Evolutionary conservation across 2,113 vertebrate genomes (phyloP).

Genomic region (Lampris incognitus): DNA sequence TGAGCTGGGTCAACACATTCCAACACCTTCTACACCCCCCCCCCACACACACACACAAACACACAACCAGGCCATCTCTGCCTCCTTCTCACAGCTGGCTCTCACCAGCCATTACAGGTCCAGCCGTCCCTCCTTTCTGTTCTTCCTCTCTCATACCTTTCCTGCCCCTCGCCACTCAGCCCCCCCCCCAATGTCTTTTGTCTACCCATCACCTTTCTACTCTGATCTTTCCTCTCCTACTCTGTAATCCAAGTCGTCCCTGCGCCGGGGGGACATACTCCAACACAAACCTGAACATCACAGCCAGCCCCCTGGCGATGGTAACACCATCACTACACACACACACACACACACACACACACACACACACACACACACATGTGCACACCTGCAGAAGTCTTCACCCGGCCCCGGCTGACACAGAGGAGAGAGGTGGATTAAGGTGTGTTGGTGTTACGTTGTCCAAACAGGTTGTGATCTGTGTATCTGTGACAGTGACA

Average conservation of each 20-base stretch:
- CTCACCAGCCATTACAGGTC: slow-evolving; percentile 11
- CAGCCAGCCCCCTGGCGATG: background rate
- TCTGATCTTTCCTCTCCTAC: too few relatives aligned
- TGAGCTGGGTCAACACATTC: slow-evolving; percentile 47
- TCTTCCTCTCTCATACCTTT: background rate
- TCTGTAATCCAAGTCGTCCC: slow-evolving; percentile 18
- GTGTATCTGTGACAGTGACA: background rate
- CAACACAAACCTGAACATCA: slow-evolving; percentile 30
- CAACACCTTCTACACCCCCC: slow-evolving; percentile 22
- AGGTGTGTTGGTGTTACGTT: slow-evolving; percentile 45
- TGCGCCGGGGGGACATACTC: slow-evolving; percentile 1
- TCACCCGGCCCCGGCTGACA: slow-evolving; percentile 38
- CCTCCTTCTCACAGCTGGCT: background rate
- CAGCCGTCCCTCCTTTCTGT: background rate
- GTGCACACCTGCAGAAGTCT: background rate
- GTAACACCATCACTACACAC: slow-evolving; percentile 43
- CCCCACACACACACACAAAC: background rate
- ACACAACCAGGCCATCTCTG: background rate
- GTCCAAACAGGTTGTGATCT: slow-evolving; percentile 54
- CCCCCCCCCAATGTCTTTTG: too few relatives aligned
- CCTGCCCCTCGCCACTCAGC: too few relatives aligned
- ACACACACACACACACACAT: too few relatives aligned
- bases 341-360: background rate
- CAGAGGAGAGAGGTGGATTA: slow-evolving; percentile 69
- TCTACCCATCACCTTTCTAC: too few relatives aligned